These are phyloP conservation scores for Upupa epops DNA, from an alignment of 2,113 vertebrate genomes.

Conservation along the genomic window DNA sequence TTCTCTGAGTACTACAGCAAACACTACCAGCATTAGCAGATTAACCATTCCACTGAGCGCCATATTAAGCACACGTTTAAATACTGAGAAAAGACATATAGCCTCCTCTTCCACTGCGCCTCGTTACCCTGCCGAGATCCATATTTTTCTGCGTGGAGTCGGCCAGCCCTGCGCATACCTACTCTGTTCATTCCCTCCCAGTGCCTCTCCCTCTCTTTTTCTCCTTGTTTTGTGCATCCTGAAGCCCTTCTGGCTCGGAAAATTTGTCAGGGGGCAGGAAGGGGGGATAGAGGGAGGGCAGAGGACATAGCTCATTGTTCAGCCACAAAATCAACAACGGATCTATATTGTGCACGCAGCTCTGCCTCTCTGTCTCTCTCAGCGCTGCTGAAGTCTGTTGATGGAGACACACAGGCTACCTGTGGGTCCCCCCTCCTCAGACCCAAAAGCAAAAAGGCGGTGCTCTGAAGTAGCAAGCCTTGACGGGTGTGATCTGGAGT, in stretches of 20 bases:
- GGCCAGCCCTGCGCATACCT: conserved; percentile 11
- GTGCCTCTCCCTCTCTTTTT: background rate
- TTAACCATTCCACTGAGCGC: conserved; percentile 79
- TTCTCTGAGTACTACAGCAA: conserved; percentile 76
- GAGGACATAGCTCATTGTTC: background rate
- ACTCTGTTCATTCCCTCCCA: background rate
- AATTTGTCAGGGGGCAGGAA: background rate
- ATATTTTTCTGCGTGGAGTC: conserved; percentile 49
- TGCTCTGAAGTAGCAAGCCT: background rate
- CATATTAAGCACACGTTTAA: conserved; percentile 78
- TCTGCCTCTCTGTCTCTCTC: background rate
- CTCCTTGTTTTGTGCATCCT: background rate
- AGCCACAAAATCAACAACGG: background rate
- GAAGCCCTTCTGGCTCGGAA: background rate
- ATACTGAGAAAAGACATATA: conserved; percentile 73
- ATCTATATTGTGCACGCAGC: background rate
- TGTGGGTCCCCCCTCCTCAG: background rate
- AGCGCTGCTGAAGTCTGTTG: background rate
- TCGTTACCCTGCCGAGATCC: conserved; percentile 71
- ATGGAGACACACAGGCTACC: background rate
- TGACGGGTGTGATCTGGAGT: conserved; percentile 37
- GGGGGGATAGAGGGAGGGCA: background rate
- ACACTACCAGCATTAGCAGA: conserved; percentile 75
- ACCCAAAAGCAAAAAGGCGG: background rate
- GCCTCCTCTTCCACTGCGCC: conserved; percentile 67